Evolutionary conservation across 2,888 invertebrate genomes (phyloP).

Genomic region (Clepsis dumicolana): DNA sequence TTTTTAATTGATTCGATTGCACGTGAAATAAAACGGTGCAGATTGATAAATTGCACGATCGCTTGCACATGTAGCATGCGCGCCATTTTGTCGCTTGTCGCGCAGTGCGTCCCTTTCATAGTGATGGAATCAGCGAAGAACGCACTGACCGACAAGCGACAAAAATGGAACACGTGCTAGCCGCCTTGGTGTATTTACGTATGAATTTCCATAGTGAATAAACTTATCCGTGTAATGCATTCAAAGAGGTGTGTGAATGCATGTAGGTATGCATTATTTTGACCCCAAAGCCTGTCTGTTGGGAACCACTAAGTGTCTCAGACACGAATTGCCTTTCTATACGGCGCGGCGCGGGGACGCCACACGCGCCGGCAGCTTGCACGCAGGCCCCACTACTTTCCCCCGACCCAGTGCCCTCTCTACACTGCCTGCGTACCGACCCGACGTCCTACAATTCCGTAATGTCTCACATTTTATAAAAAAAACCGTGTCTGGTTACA

Average conservation of each 20-base stretch:
- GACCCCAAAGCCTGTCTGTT: constrained; percentile 26
- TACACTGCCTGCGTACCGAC: constrained; percentile 72
- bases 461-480: constrained; percentile 80
- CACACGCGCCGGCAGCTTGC: constrained; percentile 63
- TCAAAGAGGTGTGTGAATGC: background rate
- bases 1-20: background rate
- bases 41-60: background rate
- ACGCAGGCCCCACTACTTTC: constrained; percentile 79
- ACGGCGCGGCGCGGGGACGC: constrained; percentile 26
- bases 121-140: no score
- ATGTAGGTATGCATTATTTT: constrained; percentile 36
- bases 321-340: constrained; percentile 30
- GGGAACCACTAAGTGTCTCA: constrained; percentile 8
- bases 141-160: no score
- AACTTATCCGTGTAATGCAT: constrained; percentile 1
- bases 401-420: constrained; percentile 85
- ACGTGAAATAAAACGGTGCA: background rate
- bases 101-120: no score
- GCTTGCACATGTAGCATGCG: background rate
- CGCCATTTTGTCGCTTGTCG: no score
- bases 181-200: background rate
- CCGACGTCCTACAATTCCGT: constrained; percentile 76
- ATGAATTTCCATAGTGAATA: background rate
- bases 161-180: no score
- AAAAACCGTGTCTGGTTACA: constrained; percentile 72